Evolutionary conservation across 2,797 vertebrate genomes (phyloP).

Genomic region (Lacerta bilineata): DNA sequence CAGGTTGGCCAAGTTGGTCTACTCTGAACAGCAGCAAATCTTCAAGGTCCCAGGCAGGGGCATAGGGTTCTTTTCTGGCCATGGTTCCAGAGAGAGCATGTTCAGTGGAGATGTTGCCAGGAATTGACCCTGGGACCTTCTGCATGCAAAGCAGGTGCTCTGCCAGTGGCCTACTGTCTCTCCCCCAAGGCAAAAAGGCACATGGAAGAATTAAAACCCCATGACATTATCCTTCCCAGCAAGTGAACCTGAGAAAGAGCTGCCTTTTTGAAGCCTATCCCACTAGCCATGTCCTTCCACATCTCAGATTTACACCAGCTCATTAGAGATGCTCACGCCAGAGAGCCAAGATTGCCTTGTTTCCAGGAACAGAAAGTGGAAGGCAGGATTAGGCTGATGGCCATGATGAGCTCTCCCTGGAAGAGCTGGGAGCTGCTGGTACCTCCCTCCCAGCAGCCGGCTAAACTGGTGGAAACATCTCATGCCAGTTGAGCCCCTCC

Average conservation of each 20-base stretch:
- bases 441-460: constrained; percentile 48
- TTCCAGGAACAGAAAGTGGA: constrained; percentile 21
- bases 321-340: not conserved
- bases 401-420: not conserved
- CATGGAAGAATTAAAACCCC: constrained; percentile 37
- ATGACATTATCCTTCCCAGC: constrained; percentile 6
- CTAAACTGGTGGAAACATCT: constrained; percentile 27
- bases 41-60: not conserved
- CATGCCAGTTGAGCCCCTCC: constrained; percentile 42
- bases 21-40: not conserved
- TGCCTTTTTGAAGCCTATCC: not conserved
- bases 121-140: not conserved
- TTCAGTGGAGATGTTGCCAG: constrained; percentile 16
- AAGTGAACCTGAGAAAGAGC: not conserved
- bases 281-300: not conserved
- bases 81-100: not conserved
- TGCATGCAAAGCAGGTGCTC: no score
- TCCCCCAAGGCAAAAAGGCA: not conserved
- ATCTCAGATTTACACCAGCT: constrained; percentile 5
- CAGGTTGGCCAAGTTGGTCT: not conserved
- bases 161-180: no score
- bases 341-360: constrained; percentile 13
- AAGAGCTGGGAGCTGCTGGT: constrained; percentile 42
- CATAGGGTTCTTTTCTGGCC: not conserved
- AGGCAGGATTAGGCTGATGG: not conserved